phyloP scores from a whole-genome alignment of 2,797 vertebrate genomes.

The Lithobates pipiens region DNA sequence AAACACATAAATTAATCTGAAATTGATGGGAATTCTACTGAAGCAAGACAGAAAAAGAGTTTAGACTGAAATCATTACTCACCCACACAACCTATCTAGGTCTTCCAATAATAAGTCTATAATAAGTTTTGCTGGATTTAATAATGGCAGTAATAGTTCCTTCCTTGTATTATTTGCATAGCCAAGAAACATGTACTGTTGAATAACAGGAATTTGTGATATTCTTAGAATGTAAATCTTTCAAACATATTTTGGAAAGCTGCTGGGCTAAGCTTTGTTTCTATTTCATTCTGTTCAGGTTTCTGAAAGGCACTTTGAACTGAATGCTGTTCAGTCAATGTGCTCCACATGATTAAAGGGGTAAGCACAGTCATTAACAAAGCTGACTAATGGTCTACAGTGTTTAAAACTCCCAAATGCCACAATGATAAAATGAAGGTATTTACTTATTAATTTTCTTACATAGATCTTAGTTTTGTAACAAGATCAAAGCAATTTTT shows the following conservation, averaged over 20 bases:
- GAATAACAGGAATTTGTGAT: slow-evolving; percentile 21
- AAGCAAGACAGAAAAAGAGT: slow-evolving; percentile 10
- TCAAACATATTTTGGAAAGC: slow-evolving; percentile 36
- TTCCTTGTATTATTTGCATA: slow-evolving; percentile 26
- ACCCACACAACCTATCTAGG: slow-evolving; percentile 34
- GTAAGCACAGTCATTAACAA: slow-evolving; percentile 78
- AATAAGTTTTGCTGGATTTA: slow-evolving; percentile 34
- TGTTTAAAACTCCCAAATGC: slow-evolving; percentile 74
- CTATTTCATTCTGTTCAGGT: slow-evolving; percentile 62
- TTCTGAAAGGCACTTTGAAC: slow-evolving; percentile 80
- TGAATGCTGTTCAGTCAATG: slow-evolving; percentile 72
- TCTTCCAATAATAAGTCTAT: slow-evolving; percentile 43
- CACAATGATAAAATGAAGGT: slow-evolving; percentile 75
- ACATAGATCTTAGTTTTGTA: slow-evolving; percentile 71
- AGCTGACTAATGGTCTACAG: slow-evolving; percentile 76
- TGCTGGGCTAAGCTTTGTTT: slow-evolving; percentile 64
- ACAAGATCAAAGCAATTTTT: slow-evolving; percentile 60
- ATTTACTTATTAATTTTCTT: slow-evolving; percentile 79
- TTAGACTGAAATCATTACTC: slow-evolving; percentile 40
- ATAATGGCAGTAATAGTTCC: slow-evolving; percentile 16
- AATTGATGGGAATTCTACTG: slow-evolving; percentile 37
- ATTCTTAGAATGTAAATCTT: slow-evolving; percentile 37
- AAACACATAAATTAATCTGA: slow-evolving; percentile 46
- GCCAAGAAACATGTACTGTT: slow-evolving; percentile 3
- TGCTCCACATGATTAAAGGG: slow-evolving; percentile 76